Evolutionary conservation across 2,888 invertebrate genomes (phyloP), one percentile per base, ranked within the genome.

Genomic region (Hedychridium roseum): DNA sequence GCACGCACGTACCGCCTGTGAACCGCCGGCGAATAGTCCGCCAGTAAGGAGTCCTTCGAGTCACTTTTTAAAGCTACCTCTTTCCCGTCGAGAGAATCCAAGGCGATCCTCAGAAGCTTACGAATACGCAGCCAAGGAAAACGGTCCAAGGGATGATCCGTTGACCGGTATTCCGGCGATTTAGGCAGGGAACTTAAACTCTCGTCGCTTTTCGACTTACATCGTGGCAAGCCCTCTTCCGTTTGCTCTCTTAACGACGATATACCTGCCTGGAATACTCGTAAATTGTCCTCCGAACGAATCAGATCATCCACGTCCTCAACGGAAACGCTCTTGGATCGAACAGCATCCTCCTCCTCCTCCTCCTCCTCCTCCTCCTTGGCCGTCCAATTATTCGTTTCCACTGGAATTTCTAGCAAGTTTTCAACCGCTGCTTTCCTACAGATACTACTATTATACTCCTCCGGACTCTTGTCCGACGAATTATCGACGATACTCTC

Each of bases 261-360:
- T n/a, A n/a, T n/a, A n/a, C n/a, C n/a, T n/a, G n/a, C 65, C 40
- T 69, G 60, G 35, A 70, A 30, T 1, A 67, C 43, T 3, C 66
- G 41, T 1, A 61, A 57, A 27, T 70, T 69, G 21, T 71, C 62
- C 43, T 71, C 69, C 4, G 70, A 66, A 23, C 66, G 59, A n/a
- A 72, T 71, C 20, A 72, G 35, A n/a, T 72, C 71, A 28, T 72
- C 71, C 2, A 71, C 64, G 55, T 72, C 72, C 50, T 72, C 72
- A 15, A 71, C 52, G 1, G 71, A 71, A 2, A 72, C 60, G 49
- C 72, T 72, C 17, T 60, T 50, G 1, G 70, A 70, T 35, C 64
- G 60, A 6, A 65, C 54, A 0, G 53, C 52, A 6, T 64, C 58
- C 5, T 51, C 58, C 11, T 58, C 43, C 6, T 49, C 38, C 1